A percentile compares a stretch with the other conserved stretches of the same genome.
phyloP scores from a whole-genome alignment of 1,140 invertebrate species.

The Coboldia fuscipes region DNA sequence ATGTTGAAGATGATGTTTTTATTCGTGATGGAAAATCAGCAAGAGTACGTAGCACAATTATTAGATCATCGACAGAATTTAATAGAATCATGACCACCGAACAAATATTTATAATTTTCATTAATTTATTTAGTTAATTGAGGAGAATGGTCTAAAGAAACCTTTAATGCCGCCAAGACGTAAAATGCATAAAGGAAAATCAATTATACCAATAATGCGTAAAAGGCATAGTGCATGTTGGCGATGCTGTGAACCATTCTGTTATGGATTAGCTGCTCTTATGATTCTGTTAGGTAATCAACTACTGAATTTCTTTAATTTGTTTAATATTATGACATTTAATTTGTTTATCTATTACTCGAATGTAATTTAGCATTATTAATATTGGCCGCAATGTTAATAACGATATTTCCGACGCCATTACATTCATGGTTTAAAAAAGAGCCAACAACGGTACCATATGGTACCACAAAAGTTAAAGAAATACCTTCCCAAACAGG shows the following conservation, averaged over 20 bases:
- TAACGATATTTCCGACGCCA: slow-evolving; percentile 40
- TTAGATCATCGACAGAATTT: not conserved
- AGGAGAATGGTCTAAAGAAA: slow-evolving; percentile 45
- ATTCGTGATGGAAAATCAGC: slow-evolving; percentile 41
- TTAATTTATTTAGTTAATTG: slow-evolving; percentile 29
- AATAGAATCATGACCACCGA: not conserved
- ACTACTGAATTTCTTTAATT: no score
- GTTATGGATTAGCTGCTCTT: slow-evolving; percentile 34
- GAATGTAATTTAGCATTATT: no score
- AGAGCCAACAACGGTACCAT: slow-evolving; percentile 2
- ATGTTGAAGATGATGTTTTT: slow-evolving; percentile 59
- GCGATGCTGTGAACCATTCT: slow-evolving; percentile 32
- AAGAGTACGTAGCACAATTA: slow-evolving; percentile 9
- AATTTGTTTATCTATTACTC: no score
- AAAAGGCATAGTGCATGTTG: slow-evolving; percentile 28
- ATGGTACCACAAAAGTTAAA: slow-evolving; percentile 2
- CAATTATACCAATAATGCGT: slow-evolving; percentile 15
- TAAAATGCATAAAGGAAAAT: slow-evolving; percentile 13
- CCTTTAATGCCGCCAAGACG: slow-evolving; percentile 50
- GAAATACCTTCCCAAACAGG: not conserved
- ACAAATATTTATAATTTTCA: not conserved
- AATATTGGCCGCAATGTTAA: slow-evolving; percentile 35
- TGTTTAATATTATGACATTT: no score
- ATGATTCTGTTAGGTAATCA: no score
- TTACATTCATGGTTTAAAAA: slow-evolving; percentile 30